A percentile compares a stretch with the other conserved stretches of the same genome.
These are phyloP conservation scores for Troides aeacus DNA, from an alignment of 2,888 invertebrate species.

Conservation along the genomic window DNA sequence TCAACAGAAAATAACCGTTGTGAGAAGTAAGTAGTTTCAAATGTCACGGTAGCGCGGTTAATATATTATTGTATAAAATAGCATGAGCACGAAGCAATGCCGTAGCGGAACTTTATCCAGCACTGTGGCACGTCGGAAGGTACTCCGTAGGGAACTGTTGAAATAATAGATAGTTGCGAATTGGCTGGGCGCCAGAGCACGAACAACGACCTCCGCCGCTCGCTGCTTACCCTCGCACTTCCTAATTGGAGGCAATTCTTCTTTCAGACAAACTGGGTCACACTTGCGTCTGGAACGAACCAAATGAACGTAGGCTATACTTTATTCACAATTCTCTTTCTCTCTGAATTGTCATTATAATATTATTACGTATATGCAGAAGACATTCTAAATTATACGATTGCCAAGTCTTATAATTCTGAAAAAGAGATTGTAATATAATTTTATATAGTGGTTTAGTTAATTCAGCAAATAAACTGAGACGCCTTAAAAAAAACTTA, in stretches of 20 bases:
- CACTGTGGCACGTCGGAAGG: conserved; percentile 15
- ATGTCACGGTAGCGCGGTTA: neutral
- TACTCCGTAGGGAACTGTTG: conserved; percentile 54
- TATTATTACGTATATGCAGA: neutral
- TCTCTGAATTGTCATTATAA: neutral
- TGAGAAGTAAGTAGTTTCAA: neutral
- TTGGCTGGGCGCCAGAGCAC: conserved; percentile 56
- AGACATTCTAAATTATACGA: neutral
- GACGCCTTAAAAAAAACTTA: too few species aligned
- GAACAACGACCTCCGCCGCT: conserved; percentile 53
- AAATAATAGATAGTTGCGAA: conserved; percentile 55
- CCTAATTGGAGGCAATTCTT: conserved; percentile 55
- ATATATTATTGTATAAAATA: neutral
- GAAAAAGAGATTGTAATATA: too few species aligned
- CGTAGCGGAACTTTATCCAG: conserved; percentile 20
- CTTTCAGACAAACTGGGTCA: conserved; percentile 29
- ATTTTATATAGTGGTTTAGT: too few species aligned
- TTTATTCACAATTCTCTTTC: conserved; percentile 1
- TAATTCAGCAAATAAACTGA: too few species aligned
- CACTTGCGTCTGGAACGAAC: conserved; percentile 7
- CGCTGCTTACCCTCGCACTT: conserved; percentile 41
- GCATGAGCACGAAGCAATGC: conserved; percentile 9
- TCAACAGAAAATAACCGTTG: neutral
- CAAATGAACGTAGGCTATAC: conserved; percentile 13
- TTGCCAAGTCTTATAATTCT: neutral